Evolutionary conservation across 2,888 invertebrate species (phyloP).

Genomic region (Caenorhabditis parvicauda): DNA sequence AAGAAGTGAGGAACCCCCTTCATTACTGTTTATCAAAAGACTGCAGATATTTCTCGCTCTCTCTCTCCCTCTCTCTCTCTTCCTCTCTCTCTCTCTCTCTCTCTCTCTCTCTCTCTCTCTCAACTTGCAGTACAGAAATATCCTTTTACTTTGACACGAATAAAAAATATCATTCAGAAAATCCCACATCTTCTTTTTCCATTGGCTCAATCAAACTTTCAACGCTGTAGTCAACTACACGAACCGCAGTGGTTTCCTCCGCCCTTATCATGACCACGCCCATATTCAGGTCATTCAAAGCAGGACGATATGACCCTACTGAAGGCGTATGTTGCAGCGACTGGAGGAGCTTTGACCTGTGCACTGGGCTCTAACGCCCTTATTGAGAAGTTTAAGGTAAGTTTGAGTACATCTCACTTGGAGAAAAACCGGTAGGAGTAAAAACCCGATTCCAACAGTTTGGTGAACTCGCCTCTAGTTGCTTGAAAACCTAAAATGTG

Average conservation of each 20-base stretch:
- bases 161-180: conserved; percentile 70
- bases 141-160: not conserved
- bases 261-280: conserved; percentile 8
- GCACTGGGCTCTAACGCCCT: conserved; percentile 35
- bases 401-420: too few species aligned
- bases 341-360: conserved; percentile 32
- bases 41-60: too few species aligned
- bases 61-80: too few species aligned
- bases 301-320: conserved; percentile 17
- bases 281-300: not conserved
- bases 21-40: too few species aligned
- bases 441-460: too few species aligned
- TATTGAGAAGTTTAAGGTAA: conserved; percentile 27
- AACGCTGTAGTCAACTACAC: conserved; percentile 98
- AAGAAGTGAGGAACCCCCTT: conserved; percentile 6
- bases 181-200: conserved; percentile 90
- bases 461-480: too few species aligned
- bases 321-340: conserved; percentile 62
- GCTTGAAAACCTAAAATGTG: too few species aligned
- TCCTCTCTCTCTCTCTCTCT: too few species aligned
- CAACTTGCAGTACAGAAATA: not conserved
- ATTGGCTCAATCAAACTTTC: conserved; percentile 75
- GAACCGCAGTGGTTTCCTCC: conserved; percentile 71
- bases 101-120: not conserved
- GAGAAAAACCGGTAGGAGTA: too few species aligned